Evolutionary conservation across 2,888 invertebrate genomes (phyloP).

Genomic region (Plagodis pulveraria): DNA sequence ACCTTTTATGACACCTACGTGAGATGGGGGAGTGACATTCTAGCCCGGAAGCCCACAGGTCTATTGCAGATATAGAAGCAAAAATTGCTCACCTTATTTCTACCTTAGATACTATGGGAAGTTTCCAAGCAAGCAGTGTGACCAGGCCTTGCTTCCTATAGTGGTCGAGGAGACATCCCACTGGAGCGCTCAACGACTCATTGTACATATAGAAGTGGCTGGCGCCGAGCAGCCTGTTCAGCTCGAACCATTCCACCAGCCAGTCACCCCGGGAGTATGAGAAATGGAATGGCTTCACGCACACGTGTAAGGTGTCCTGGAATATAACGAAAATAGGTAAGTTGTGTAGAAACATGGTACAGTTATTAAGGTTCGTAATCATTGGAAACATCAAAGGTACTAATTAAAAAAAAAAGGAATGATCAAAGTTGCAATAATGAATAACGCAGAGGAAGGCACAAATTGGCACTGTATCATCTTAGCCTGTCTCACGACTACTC

Average conservation of each 20-base stretch:
- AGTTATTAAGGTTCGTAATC: too few species aligned
- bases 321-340: slow-evolving; percentile 33
- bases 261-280: slow-evolving; percentile 93
- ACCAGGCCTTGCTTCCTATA: slow-evolving; percentile 88
- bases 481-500: too few species aligned
- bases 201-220: slow-evolving; percentile 96
- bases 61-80: too few species aligned
- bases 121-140: slow-evolving; percentile 92
- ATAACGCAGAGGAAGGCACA: too few species aligned
- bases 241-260: slow-evolving; percentile 95
- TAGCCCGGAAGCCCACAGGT: too few species aligned
- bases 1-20: neutral
- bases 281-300: slow-evolving; percentile 96
- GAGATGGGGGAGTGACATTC: neutral
- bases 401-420: too few species aligned
- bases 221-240: slow-evolving; percentile 93
- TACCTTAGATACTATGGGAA: slow-evolving; percentile 93
- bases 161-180: slow-evolving; percentile 90
- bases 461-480: too few species aligned
- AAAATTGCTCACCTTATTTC: slow-evolving; percentile 87
- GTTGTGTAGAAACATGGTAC: neutral
- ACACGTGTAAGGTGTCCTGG: slow-evolving; percentile 88
- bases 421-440: too few species aligned
- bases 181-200: slow-evolving; percentile 92
- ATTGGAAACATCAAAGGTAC: too few species aligned